Conservation (phyloP, 1,140 invertebrate genomes). For the Anthonomus grandis region DNA sequence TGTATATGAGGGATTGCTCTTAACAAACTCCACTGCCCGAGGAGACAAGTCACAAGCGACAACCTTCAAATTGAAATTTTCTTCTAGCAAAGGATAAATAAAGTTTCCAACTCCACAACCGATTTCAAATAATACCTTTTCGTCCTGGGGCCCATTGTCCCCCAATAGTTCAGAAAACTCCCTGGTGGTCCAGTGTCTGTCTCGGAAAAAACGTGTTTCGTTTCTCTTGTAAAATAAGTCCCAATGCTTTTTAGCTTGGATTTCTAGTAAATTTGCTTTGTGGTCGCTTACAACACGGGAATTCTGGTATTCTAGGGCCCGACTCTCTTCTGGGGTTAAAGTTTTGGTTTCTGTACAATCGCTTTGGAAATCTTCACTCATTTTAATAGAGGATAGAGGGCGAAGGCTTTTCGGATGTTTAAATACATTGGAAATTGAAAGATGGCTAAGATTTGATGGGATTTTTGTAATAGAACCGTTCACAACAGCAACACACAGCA, state of each 20-base stretch:
- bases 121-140: constrained; percentile 71
- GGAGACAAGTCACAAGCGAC: constrained; percentile 94
- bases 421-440: too few relatives aligned
- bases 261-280: constrained; percentile 79
- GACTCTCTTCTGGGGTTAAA: constrained; percentile 58
- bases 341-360: constrained; percentile 18
- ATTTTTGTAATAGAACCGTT: too few relatives aligned
- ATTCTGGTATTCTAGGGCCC: constrained; percentile 64
- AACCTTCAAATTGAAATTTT: constrained; percentile 69
- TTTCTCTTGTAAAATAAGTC: constrained; percentile 97
- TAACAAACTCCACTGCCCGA: constrained; percentile 84
- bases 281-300: constrained; percentile 69
- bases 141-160: constrained; percentile 38
- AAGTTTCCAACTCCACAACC: constrained; percentile 98
- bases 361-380: background rate
- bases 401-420: too few relatives aligned
- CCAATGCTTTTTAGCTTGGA: constrained; percentile 90
- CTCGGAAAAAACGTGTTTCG: constrained; percentile 90
- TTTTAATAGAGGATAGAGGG: too few relatives aligned
- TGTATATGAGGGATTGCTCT: constrained; percentile 64
- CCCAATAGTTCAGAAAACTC: constrained; percentile 84
- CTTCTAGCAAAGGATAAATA: constrained; percentile 87
- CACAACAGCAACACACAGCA: too few relatives aligned
- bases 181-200: constrained; percentile 93
- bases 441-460: too few relatives aligned